Base-by-base conservation (phyloP, 1,140 invertebrate genomes). In the Penaeus chinensis region DNA sequence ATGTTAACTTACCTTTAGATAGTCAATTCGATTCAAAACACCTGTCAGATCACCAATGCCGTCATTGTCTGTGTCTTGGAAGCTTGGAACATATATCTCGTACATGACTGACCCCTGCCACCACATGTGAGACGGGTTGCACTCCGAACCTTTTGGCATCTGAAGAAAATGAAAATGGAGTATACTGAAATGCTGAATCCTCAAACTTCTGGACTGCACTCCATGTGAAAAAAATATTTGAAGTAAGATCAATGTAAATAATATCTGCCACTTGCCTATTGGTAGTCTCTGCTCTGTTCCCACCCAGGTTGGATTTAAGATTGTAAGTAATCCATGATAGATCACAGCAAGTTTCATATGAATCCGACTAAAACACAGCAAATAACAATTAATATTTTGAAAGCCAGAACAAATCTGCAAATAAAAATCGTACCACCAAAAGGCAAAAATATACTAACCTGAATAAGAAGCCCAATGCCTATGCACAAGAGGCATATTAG, bases 91-190 rank as follows among this genome's bases (percentile, higher is more conserved):
- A 90, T 96, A 96, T 82, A 97, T 94, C 92, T 97, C 96, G 91
- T 97, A 97, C 90, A 97, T 95, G 2, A 96, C 93, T 81, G 94
- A 94, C 20, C 96, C 95, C 93, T 96, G 95, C 93, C 96, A 96
- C 96, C 96, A 97, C 83, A 95, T 93, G 3, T 93, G 92, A 16
- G 92, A 90, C 61, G 95, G 95, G 91, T 95, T 95, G 89, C 95
- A 96, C 85, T 93, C 89, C 24, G 82, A 80, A 19, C 89, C 89
- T 77, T 80, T 47, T 4, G 89, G 89, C 89, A 90, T 90, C 89
- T 90, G 86, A 32, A 5, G 24, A 37, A 19, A n/a, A 84, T 22
- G 74, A 27, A 2, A 82, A 19, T 16, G 4, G 20, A 24, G 47
- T 63, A 74, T 54, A 54, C 0, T 16, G 16, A 54, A 54, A 54